These are phyloP conservation scores for Drosophila ficusphila DNA, from an alignment of 1,140 invertebrate genomes.

Conservation along the genomic window DNA sequence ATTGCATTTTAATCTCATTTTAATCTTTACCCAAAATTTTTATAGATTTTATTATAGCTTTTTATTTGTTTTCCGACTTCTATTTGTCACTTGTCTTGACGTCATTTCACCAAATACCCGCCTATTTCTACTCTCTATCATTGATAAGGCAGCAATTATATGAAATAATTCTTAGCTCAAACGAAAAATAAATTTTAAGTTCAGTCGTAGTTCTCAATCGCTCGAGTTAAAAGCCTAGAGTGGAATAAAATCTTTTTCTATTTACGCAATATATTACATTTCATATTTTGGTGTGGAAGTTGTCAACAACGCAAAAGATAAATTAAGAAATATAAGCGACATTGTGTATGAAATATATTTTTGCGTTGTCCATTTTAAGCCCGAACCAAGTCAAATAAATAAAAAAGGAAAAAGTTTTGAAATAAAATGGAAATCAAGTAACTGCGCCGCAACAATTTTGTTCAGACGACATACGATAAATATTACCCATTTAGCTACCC, in stretches of 20 bases:
- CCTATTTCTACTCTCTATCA: constrained; percentile 4
- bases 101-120: constrained; percentile 38
- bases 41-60: neutral
- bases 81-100: constrained; percentile 48
- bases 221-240: neutral
- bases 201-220: constrained; percentile 31
- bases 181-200: neutral
- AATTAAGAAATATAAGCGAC: constrained; percentile 17
- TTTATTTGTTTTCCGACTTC: constrained; percentile 35
- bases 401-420: constrained; percentile 36
- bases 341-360: constrained; percentile 64
- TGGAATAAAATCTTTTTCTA: neutral
- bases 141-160: constrained; percentile 34
- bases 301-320: constrained; percentile 41
- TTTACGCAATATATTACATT: constrained; percentile 18
- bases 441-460: constrained; percentile 63
- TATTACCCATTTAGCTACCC: constrained; percentile 30
- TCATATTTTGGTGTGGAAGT: neutral
- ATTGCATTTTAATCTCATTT: neutral
- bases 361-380: constrained; percentile 62
- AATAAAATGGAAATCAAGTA: constrained; percentile 73
- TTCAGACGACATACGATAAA: constrained; percentile 56
- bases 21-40: neutral
- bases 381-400: constrained; percentile 43
- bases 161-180: constrained; percentile 15